phyloP scores from a whole-genome alignment of 1,140 invertebrate species.

The Drosophila arizonae region DNA sequence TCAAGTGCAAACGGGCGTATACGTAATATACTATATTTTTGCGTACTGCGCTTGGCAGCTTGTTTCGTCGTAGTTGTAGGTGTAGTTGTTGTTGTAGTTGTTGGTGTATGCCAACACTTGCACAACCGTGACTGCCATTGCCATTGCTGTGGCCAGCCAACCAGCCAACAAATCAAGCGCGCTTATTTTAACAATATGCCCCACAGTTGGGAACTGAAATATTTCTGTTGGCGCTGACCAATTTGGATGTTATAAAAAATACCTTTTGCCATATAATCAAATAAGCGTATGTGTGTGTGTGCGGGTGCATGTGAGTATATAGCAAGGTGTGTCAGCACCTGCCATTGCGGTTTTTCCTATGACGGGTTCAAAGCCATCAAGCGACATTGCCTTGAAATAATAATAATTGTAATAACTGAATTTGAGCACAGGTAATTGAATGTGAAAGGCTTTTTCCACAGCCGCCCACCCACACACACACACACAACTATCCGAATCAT shows the following conservation, averaged over 20 bases:
- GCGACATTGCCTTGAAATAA: constrained; percentile 15
- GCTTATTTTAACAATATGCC: constrained; percentile 60
- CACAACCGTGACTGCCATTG: constrained; percentile 46
- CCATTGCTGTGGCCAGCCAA: constrained; percentile 54
- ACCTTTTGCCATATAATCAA: constrained; percentile 3
- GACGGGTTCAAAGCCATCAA: constrained; percentile 29
- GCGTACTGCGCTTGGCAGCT: constrained; percentile 37
- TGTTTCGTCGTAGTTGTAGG: not conserved
- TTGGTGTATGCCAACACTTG: constrained; percentile 43
- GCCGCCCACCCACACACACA: not conserved
- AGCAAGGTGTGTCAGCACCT: constrained; percentile 51
- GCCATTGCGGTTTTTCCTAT: constrained; percentile 29
- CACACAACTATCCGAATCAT: too few species aligned
- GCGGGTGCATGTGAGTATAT: not conserved
- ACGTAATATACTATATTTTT: constrained; percentile 42
- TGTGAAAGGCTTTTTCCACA: constrained; percentile 63
- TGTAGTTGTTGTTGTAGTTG: constrained; percentile 9
- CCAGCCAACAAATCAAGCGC: constrained; percentile 47
- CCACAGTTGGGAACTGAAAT: constrained; percentile 51
- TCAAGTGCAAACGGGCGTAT: constrained; percentile 71
- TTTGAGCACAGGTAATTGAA: constrained; percentile 52
- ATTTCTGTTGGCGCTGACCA: constrained; percentile 26
- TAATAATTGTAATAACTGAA: constrained; percentile 40
- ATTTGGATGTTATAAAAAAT: constrained; percentile 17
- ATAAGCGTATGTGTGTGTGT: not conserved